Evolutionary conservation across 2,888 invertebrate genomes (phyloP), one percentile per base, ranked within the genome.

Genomic region (Cistogaster globosa): DNA sequence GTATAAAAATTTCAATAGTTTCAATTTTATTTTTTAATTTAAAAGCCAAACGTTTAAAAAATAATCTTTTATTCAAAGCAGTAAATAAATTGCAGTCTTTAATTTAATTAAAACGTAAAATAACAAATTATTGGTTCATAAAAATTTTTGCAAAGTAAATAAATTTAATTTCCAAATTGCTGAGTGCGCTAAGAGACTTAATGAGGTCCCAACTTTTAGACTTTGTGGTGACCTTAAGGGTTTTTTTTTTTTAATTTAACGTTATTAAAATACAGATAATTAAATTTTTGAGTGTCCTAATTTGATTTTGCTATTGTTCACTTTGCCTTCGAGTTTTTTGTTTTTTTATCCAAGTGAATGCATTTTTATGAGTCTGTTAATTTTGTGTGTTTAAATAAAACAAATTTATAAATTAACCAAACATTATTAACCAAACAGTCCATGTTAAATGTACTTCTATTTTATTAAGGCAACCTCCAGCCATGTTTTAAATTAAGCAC

Each of bases 401-500:
- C n/a, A n/a, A 32, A 76, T 36, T 63, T 63, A 51, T 38, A 81
- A 72, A 55, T 65, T 76, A 82, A 69, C 76, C 76, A 71, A 76
- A 71, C 36, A 69, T 48, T 58, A 12, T 69, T 60, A 60, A 72
- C 53, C 63, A 76, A 69, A 22, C 53, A 67, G 60, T 53, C 7
- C 55, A 53, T 60, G 58, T 63, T 45, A 55, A 78, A 77, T 53
- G 11, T 55, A 38, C 9, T 12, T 32, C 6, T 9, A 51, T n/a
- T 67, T 65, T 48, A 51, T 58, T 51, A 57, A 48, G 3, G 42
- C 32, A 58, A 67, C 48, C 53, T 60, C 53, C 14, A 32, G 67
- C 38, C 68, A 69, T 62, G 69, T 60, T 72, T 55, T 7, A 75
- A 74, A 78, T 67, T 55, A 26, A 78, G 83, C 83, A 83, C 83